phyloP scores from a whole-genome alignment of 2,888 invertebrate genomes.

The Drosophila borealis region DNA sequence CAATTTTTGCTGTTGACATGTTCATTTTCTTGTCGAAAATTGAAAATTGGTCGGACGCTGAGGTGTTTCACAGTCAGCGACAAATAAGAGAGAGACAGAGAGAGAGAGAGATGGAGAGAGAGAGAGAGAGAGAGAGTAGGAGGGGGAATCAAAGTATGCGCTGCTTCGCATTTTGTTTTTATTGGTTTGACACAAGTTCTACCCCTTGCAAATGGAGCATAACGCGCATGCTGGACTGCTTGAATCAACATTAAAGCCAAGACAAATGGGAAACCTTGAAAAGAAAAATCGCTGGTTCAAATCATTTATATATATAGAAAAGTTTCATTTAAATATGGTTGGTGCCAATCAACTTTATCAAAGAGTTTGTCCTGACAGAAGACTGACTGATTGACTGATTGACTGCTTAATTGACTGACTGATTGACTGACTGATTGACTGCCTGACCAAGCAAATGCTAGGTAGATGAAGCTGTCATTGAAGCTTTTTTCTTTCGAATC shows the following conservation, averaged over 20 bases:
- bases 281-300: no score
- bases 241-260: neutral
- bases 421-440: no score
- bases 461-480: no score
- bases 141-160: constrained; percentile 59
- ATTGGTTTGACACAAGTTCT: constrained; percentile 42
- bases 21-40: constrained; percentile 78
- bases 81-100: constrained; percentile 38
- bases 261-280: no score
- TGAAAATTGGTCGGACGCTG: constrained; percentile 72
- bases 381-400: no score
- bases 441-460: no score
- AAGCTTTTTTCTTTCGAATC: no score
- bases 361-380: no score
- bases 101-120: constrained; percentile 10
- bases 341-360: no score
- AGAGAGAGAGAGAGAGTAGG: constrained; percentile 3
- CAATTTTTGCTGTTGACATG: constrained; percentile 71
- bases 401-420: no score
- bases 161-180: constrained; percentile 45
- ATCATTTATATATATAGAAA: no score
- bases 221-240: neutral
- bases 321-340: no score
- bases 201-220: neutral
- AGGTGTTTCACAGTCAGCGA: constrained; percentile 58